Base-by-base conservation (phyloP, 1,140 invertebrate genomes). In the Calephelis virginiensis region DNA sequence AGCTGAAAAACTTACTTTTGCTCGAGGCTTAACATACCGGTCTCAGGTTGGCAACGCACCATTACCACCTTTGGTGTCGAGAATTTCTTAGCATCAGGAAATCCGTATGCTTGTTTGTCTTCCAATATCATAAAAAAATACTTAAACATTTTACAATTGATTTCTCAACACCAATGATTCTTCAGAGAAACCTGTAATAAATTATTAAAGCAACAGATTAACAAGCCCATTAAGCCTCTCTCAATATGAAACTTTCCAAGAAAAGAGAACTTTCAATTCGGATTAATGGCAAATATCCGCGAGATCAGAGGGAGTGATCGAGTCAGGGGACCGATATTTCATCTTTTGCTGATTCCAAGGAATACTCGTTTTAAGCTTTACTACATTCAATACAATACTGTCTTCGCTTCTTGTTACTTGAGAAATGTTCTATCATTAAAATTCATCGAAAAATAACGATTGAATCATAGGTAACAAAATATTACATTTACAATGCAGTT, bases 231-330 rank as follows among this genome's bases (percentile, higher is more conserved):
- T 38, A n/a, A 10, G 11, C 5, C 37, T 43, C n/a, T 38, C 28
- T 38, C 28, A 56, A 56, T 59, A 37, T 7, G n/a, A 59, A 12
- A 38, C 17, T 37, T 56, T 38, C 12, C n/a, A 8, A n/a, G 28
- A 59, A 38, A 59, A 6, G 5, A 43, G 37, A 59, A 11, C 17
- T 59, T 59, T 59, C 53, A 59, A 59, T 59, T 59, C 53, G 53
- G 12, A 12, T 38, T 59, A 59, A 59, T 59, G 28, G 53, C 53
- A 59, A 59, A 59, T 59, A 59, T 59, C 53, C 53, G 53, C 53
- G 37, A 38, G 53, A 59, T 59, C 53, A 59, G 53, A 59, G 50
- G 17, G 28, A 59, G 53, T 59, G 28, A 59, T 59, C 37, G 53
- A 59, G 53, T 37, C 53, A 8, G 10, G 53, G 53, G 53, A 59